These are phyloP conservation scores for Drosophila tanythrix DNA, from an alignment of 2,888 invertebrate genomes.

Conservation along the genomic window DNA sequence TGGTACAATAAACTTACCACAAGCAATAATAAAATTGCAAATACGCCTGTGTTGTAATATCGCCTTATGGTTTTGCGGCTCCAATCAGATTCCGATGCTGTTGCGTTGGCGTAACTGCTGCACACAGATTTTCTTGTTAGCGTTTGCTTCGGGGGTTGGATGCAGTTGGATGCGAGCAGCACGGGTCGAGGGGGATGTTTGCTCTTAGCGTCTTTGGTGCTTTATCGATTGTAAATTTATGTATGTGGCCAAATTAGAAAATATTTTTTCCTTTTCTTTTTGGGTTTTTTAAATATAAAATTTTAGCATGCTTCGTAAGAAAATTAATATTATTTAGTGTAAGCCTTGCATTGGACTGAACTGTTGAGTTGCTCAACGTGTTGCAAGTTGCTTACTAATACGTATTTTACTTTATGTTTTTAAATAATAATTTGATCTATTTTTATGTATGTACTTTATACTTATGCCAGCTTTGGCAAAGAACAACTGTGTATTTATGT, in stretches of 20 bases:
- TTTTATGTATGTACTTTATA: conserved; percentile 3
- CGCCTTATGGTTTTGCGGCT: conserved; percentile 7
- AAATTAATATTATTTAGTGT: background rate
- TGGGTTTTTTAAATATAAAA: background rate
- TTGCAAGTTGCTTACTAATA: background rate
- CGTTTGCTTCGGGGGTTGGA: conserved; percentile 17
- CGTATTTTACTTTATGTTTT: background rate
- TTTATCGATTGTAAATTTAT: conserved; percentile 40
- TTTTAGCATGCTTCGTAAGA: background rate
- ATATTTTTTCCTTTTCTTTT: background rate
- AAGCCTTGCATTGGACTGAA: background rate
- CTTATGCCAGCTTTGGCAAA: conserved; percentile 1
- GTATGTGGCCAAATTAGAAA: conserved; percentile 29
- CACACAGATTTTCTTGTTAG: conserved; percentile 21
- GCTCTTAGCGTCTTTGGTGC: conserved; percentile 19
- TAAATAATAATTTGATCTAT: background rate
- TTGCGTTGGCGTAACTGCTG: conserved; percentile 50
- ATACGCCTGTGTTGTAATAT: conserved; percentile 18
- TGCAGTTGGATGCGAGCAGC: conserved; percentile 25
- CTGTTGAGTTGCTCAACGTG: background rate
- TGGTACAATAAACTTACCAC: conserved; percentile 53
- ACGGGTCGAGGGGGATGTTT: conserved; percentile 28
- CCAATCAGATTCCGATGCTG: conserved; percentile 54
- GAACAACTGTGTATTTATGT: conserved; percentile 49
- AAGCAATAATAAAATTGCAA: conserved; percentile 53